Evolutionary conservation across 2,797 vertebrate species (phyloP), one percentile per base, ranked within the genome.

Genomic region (Psittacula derbiana): DNA sequence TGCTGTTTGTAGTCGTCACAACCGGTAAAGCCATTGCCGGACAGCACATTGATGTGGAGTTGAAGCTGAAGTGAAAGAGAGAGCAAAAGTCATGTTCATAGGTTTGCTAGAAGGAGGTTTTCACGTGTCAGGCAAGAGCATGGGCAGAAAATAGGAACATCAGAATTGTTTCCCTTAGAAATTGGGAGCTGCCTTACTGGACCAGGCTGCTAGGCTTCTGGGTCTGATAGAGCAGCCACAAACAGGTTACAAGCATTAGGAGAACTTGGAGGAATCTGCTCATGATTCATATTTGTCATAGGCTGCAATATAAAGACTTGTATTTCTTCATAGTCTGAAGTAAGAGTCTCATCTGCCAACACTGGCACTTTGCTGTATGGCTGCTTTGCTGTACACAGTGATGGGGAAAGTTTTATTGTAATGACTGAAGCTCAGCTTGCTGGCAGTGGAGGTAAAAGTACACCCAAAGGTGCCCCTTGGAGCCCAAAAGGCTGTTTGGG

Each of bases 301-400:
- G 16, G 8, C 21, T 31, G 46, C 1, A 6, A 16, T 13, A 17
- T 4, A 19, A 52, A 52, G 41, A n/a, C 17, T 27, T n/a, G 25
- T 50, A 23, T 55, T 69, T 28, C 33, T 11, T 60, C 24, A 4
- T 17, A 4, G 3, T 44, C 43, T 50, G 46, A n/a, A 80, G 69
- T 74, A 38, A 2, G n/a, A 4, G 24, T 8, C 60, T 61, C 38
- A 6, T 20, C 61, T 75, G 80, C 69, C 19, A 31, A 0, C 46
- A 31, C 16, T 16, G 52, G 21, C 7, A 0, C 28, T 43, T 10
- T 30, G 41, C 30, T n/a, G 11, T 24, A 3, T 0, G 4, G 33
- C 55, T 31, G 27, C 38, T 93, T 84, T 55, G 50, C 47, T 81
- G 19, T 19, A 0, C 2, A 0, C 27, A 11, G 53, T 0, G 23